Evolutionary conservation across 2,797 vertebrate species (phyloP), one percentile per base, ranked within the genome.

Genomic region (Pseudomugil gertrudae): DNA sequence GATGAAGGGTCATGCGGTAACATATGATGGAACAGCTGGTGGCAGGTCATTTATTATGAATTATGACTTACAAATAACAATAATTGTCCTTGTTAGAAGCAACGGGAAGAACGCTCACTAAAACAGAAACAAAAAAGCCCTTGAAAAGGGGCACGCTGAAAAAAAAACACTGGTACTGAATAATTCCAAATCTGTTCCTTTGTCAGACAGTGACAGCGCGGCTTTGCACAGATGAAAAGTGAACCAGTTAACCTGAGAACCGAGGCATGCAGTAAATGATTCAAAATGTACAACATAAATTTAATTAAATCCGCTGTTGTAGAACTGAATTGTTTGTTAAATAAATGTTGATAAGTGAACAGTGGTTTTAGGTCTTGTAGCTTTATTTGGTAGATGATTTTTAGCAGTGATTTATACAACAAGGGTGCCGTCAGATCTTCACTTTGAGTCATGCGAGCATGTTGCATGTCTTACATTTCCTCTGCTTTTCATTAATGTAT

Each of bases 401-500:
- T 26, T 61, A 24, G 63, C 27, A 27, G 27, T 17, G 57, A 53
- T 75, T 43, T 51, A 47, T 74, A 73, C 62, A 51, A 61, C 47
- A 7, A 27, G 26, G 63, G 54, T 59, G 63, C 47, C 58, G 24
- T 72, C 55, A 21, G 59, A 36, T 70, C 51, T 58, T 57, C 50
- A 53, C 32, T 63, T 30, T 38, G 51, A 59, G 64, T 73, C 61
- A 71, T 76, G 64, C 36, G 71, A 76, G 43, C 30, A 33, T 52
- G 54, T 43, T 64, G 56, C 29, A 32, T 56, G 35, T 78, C 61
- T 78, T 63, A 76, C 61, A 59, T 76, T 64, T 68, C 73, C 40
- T 71, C 72, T 67, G 71, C 61, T 74, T 74, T 89, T 87, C 76
- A 86, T 85, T 89, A 88, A 87, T 83, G 85, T 87, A 86, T 59